Base-by-base conservation (phyloP, 2,888 invertebrate genomes). In the Zeuzera pyrina region DNA sequence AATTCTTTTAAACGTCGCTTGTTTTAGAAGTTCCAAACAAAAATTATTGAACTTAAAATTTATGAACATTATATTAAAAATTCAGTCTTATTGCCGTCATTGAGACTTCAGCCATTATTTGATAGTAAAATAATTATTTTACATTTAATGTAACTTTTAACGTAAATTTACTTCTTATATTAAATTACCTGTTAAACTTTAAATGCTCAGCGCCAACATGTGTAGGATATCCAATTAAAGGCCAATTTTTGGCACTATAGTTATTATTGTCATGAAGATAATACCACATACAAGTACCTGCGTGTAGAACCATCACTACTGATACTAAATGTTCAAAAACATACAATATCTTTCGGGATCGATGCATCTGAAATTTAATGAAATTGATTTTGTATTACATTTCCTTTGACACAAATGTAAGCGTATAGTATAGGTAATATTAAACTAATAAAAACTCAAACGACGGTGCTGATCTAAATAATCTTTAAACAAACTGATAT, bases 211-310 rank as follows among this genome's bases (percentile, higher is more conserved):
- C 31, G 11, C 59, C 56, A 10, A 76, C 58, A 6, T 64, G 60
- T 0, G 42, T 13, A 0, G 74, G 71, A 30, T 59, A 78, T 0
- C 68, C 65, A 0, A 68, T 38, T 0, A 47, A 33, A 23, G 55
- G 43, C 58, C 60, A 62, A 2, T 38, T 31, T 2, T 52, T 41
- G 0, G 27, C 29, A 10, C 38, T 5, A 0, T 35, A 14, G n/a
- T n/a, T n/a, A 0, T 35, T 26, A 0, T 40, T 14, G 3, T 35
- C 30, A 13, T 69, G 59, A 8, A 63, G 26, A 1, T 41, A 32
- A 39, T 56, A 76, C 78, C 77, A 78, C 0, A 74, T 5, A 29
- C 79, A 79, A 0, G 76, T 52, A 14, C 48, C 33, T 0, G 60
- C 65, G 22, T 81, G 81, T 0, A 78, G 41, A 0, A 68, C 38